Evolutionary conservation across 2,113 vertebrate species (phyloP).

Genomic region (Bostrychus sinensis): DNA sequence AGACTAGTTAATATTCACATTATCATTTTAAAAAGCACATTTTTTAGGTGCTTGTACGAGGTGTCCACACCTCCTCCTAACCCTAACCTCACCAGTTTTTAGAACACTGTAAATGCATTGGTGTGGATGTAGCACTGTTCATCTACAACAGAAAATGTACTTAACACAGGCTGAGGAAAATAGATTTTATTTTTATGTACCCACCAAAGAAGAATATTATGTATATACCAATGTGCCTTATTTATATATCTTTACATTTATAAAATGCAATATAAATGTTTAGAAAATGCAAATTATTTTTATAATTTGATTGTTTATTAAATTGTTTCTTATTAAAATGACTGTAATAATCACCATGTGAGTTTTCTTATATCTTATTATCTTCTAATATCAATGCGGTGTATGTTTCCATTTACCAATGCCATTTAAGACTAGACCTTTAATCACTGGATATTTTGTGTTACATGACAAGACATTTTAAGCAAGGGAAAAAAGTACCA

Average conservation of each 20-base stretch:
- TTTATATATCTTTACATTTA: conserved; percentile 31
- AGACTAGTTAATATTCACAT: conserved; percentile 6
- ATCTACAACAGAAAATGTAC: too few species aligned
- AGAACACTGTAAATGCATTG: too few species aligned
- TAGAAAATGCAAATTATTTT: neutral
- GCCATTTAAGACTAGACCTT: too few species aligned
- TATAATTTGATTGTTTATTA: neutral
- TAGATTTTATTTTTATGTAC: neutral
- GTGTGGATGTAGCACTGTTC: too few species aligned
- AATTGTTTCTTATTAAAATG: conserved; percentile 2
- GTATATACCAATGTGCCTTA: conserved; percentile 17
- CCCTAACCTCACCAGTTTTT: too few species aligned
- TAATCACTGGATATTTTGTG: too few species aligned
- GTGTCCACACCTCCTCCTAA: neutral
- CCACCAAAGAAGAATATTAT: conserved; percentile 5
- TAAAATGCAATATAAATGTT: neutral
- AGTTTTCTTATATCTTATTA: neutral
- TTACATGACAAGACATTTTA: too few species aligned
- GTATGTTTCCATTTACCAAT: too few species aligned
- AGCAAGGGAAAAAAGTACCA: too few species aligned
- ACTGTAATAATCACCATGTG: neutral
- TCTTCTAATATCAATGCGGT: too few species aligned
- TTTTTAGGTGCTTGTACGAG: neutral
- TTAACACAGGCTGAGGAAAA: neutral
- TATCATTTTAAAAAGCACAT: neutral